A percentile compares a stretch with the other conserved stretches of the same genome.
Conservation (phyloP, 1,140 invertebrate genomes). For the Atta cephalotes region DNA sequence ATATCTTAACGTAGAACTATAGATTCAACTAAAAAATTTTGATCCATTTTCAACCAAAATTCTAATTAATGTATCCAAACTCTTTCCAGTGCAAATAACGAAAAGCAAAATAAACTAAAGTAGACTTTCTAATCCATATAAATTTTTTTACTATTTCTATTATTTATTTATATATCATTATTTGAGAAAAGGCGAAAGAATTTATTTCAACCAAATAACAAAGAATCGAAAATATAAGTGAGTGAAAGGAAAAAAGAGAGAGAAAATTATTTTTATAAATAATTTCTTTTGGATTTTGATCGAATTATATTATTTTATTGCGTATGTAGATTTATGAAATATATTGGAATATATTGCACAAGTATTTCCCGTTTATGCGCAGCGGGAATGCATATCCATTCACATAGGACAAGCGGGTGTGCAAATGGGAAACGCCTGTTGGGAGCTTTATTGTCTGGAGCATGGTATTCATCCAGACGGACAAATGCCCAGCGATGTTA, state of each 20-base stretch:
- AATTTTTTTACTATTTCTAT: not conserved
- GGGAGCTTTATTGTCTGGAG: constrained; percentile 90
- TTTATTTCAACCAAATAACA: not conserved
- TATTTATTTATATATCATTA: not conserved
- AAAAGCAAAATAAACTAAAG: not conserved
- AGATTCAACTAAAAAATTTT: too few species aligned
- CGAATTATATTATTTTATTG: not conserved
- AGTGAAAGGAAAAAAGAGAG: not conserved
- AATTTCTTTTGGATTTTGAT: not conserved
- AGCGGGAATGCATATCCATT: constrained; percentile 89
- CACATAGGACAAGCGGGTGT: constrained; percentile 91
- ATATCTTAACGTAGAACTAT: too few species aligned
- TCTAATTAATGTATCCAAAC: too few species aligned
- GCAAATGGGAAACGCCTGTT: constrained; percentile 90
- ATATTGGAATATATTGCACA: not conserved
- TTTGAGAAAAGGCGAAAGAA: not conserved
- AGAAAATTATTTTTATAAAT: not conserved
- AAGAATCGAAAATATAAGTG: not conserved
- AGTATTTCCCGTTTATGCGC: constrained; percentile 59
- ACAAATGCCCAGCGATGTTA: constrained; percentile 82
- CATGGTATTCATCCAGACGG: constrained; percentile 90
- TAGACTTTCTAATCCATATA: not conserved
- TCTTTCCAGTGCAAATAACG: not conserved
- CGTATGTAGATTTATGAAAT: not conserved
- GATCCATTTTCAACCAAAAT: too few species aligned